Evolutionary conservation across 2,797 vertebrate genomes (phyloP), one percentile per base, ranked within the genome.

Genomic region (Coregonus sp.): DNA sequence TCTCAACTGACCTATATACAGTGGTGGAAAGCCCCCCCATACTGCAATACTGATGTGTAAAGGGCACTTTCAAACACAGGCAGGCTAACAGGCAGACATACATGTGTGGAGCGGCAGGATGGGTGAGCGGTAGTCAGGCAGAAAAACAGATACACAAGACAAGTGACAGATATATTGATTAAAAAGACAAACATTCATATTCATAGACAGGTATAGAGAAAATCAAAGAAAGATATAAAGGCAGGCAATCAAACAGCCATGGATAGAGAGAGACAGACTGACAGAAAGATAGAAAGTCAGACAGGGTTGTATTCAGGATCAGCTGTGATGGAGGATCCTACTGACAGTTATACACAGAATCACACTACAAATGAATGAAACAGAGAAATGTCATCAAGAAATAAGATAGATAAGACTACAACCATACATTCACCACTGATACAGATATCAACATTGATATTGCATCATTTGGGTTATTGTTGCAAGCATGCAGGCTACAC

Each of bases 1-100:
- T 92, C 89, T 85, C 89, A 83, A 77, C 87, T 93, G 89, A 92
- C 92, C 91, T 93, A 92, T 88, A 88, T 93, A 90, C 79, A 91
- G 89, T 78, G 11, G 80, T 89, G 86, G 86, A 89, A 86, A 40
- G 75, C 81, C 85, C 82, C 80, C 68, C 79, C 25, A 20, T 5
- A 25, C 63, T 25, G 20, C 12, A 6, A 20, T 71, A 52, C 20
- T 86, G 88, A 92, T 69, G 83, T 89, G 89, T 88, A 90, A 90
- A 90, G 84, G 89, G 85, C 90, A 87, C 86, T 91, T 89, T 91
- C 85, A 89, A 89, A 88, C 82, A 82, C 75, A 75, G 82, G 81
- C n/a, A 78, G 80, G 75, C 6, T 84, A 82, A 85, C 83, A 84
- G 78, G 80, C 76, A 81, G 65, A 83, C 84, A 86, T 77, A 56